Evolutionary conservation across 2,113 vertebrate species (phyloP), one percentile per base, ranked within the genome.

Genomic region (Ictalurus furcatus): DNA sequence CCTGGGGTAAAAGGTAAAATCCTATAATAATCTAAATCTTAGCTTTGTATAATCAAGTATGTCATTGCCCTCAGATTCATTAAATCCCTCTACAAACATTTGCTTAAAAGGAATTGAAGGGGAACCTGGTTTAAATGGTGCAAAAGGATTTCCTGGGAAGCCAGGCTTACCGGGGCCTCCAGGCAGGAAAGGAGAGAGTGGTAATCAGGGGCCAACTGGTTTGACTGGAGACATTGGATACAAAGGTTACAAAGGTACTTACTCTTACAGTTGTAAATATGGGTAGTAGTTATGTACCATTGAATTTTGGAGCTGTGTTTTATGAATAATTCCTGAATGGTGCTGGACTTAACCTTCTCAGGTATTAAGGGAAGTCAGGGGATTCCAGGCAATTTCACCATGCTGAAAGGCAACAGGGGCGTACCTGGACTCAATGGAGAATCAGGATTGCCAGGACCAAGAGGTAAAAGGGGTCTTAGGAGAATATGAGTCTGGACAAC

Each of bases 1-100:
- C 80, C 71, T 61, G 92, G 94, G 86, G 30, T n/a, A 13, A 94
- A 94, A 92, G 94, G 94, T 94, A 61, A 65, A 65, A 28, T 65
- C 63, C 28, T 3, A n/a, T n/a, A 11, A 13, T 3, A 12, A 28
- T 65, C 58, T 19, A 59, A 59, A 59, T 59, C 58, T 21, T 59
- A 59, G 17, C 58, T 65, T 65, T 65, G 9, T 65, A 28, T 65
- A 59, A 59, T 65, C 9, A 63, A 25, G 23, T 19, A 59, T 65
- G 63, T 65, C 23, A 65, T 11, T 65, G 9, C 63, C 63, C 25
- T 12, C 25, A 28, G 8, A 65, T 65, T 28, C 25, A 9, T 28
- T 65, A 65, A 65, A 65, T 65, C 0, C 9, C 25, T 65, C 25
- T 28, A n/a, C 63, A 65, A 65, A 28, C 76, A 59, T 79, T 37